These are phyloP conservation scores for Watsonalla cultraria DNA, from an alignment of 2,888 invertebrate genomes.

Conservation along the genomic window DNA sequence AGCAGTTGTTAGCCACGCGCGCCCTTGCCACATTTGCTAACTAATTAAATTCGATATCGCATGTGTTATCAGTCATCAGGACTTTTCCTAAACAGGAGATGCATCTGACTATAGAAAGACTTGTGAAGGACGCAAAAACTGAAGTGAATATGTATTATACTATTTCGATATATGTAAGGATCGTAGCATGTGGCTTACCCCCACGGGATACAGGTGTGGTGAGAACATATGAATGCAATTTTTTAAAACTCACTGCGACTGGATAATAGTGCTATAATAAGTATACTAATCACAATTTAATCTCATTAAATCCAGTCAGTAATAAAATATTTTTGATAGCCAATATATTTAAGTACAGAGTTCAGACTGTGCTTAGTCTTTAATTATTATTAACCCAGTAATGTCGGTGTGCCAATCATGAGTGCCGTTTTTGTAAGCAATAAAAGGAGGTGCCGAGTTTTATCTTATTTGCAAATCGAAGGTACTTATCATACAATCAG, in stretches of 20 bases:
- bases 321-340: no score
- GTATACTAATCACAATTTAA: no score
- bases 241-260: no score
- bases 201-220: no score
- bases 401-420: neutral
- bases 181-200: no score
- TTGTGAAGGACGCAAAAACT: neutral
- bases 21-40: constrained; percentile 21
- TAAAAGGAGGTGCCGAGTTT: neutral
- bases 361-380: no score
- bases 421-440: neutral
- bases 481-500: constrained; percentile 24
- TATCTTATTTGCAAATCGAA: constrained; percentile 5
- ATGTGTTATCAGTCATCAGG: constrained; percentile 17
- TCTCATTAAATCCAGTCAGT: no score
- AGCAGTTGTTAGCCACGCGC: constrained; percentile 23
- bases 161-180: no score
- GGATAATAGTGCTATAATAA: no score
- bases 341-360: no score
- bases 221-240: no score
- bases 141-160: neutral
- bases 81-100: constrained; percentile 21
- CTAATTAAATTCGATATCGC: constrained; percentile 27
- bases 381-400: no score
- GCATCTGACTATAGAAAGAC: constrained; percentile 17